Evolutionary conservation across 2,888 invertebrate species (phyloP), one percentile per base, ranked within the genome.

Genomic region (Cistogaster globosa): DNA sequence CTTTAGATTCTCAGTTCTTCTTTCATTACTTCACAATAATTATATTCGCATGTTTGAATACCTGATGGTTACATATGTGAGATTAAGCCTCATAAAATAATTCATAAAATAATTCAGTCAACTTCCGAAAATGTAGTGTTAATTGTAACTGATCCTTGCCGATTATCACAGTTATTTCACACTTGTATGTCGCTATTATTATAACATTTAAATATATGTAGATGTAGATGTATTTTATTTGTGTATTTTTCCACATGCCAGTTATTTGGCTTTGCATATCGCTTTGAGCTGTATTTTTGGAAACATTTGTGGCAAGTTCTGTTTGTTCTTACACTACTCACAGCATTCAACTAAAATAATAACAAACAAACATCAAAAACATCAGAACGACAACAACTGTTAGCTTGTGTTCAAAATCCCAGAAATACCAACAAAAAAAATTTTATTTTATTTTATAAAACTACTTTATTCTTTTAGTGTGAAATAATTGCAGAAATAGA

Each of bases 401-500:
- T 84, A 76, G 71, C 71, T 71, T 60, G 65, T 84, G 18, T 67
- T 65, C 79, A 74, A 81, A 85, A 80, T 77, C 51, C 57, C 57
- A 58, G 57, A 72, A 45, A 79, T 45, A 36, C 2, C 11, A 32
- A 63, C 9, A 69, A 78, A 42, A 32, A 32, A 32, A 32, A 5
- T 5, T 8, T 5, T 5, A 32, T 5, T 7, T 5, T 32, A 32
- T 32, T 5, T 5, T 32, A 42, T 69, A 58, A 62, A 18, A 75
- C 55, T 20, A 22, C 20, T 81, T 32, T 83, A 71, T 74, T 67
- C 63, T 78, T 86, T 77, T 74, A 84, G 75, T 83, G 83, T 71
- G 67, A 76, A 82, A 80, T 79, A 85, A 85, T 79, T 80, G 62
- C 57, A 80, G 63, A 68, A 48, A 79, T 60, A 79, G 65, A 32